Conservation (phyloP, 2,113 vertebrate species). For the Nibea albiflora region DNA sequence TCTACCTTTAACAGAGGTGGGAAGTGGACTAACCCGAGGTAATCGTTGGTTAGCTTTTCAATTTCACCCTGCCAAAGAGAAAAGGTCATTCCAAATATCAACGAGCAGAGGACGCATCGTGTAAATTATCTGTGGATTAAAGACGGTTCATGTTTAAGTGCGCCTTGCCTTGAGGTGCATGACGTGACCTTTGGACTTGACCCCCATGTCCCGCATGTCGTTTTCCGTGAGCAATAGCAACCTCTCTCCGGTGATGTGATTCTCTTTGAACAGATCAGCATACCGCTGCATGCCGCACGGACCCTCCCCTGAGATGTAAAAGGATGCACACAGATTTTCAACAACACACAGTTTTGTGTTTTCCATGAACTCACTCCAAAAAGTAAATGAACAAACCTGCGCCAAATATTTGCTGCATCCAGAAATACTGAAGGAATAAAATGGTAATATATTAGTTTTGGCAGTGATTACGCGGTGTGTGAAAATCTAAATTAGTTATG, state of each 20-base stretch:
- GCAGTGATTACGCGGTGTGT: not conserved
- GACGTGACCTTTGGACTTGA: conserved; percentile 95
- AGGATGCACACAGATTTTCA: conserved; percentile 1
- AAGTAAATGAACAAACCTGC: conserved; percentile 86
- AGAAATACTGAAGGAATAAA: conserved; percentile 88
- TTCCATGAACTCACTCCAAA: not conserved
- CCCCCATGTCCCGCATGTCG: conserved; percentile 96
- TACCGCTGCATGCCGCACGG: conserved; percentile 89
- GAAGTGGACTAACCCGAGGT: conserved; percentile 96
- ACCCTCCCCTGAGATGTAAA: conserved; percentile 81
- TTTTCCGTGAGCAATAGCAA: conserved; percentile 91
- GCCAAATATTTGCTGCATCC: conserved; percentile 94
- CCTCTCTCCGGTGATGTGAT: conserved; percentile 95
- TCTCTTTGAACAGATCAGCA: conserved; percentile 92
- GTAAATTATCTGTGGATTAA: not conserved
- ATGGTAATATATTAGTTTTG: conserved; percentile 15
- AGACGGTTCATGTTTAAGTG: too few species aligned
- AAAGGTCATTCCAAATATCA: conserved; percentile 31
- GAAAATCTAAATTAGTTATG: not conserved
- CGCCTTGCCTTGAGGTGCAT: conserved; percentile 95
- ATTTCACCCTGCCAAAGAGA: conserved; percentile 89
- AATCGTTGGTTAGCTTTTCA: conserved; percentile 94
- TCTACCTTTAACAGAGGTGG: conserved; percentile 93
- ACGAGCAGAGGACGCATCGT: not conserved
- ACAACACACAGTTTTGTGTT: not conserved